A percentile compares a stretch with the other conserved stretches of the same genome.
Evolutionary conservation across 2,888 invertebrate genomes (phyloP).

Genomic region (Balanococcus diminutus): DNA sequence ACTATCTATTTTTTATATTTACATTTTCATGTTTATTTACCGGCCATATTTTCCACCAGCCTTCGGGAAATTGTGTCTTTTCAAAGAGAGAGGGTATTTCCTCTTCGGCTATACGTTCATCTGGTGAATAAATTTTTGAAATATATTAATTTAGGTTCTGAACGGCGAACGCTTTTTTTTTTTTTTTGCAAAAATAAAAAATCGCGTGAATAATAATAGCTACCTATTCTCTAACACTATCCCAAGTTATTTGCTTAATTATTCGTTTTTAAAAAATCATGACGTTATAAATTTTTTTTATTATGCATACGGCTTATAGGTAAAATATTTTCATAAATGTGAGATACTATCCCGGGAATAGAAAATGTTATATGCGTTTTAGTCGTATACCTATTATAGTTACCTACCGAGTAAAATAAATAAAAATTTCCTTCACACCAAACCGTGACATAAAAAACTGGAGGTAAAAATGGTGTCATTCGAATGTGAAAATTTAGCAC

Average conservation of each 20-base stretch:
- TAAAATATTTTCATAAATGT: neutral
- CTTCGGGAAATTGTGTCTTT: neutral
- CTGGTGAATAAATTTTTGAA: neutral
- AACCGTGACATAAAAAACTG: no score
- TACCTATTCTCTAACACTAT: neutral
- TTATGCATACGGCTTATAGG: conserved; percentile 7
- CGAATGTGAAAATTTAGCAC: no score
- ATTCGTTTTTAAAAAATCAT: conserved; percentile 19
- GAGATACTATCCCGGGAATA: neutral
- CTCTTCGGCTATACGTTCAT: neutral
- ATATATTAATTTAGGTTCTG: conserved; percentile 3
- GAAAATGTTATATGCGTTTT: neutral
- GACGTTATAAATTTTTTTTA: conserved; percentile 30
- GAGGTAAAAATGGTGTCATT: no score
- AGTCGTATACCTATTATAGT: no score
- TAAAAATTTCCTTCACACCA: no score
- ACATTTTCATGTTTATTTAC: neutral
- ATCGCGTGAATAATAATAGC: neutral
- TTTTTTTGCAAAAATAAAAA: neutral
- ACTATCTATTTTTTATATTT: conserved; percentile 17
- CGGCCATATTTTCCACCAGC: neutral
- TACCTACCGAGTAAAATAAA: no score
- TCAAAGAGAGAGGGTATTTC: neutral
- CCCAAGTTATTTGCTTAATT: conserved; percentile 31
- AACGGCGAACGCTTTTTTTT: neutral